Percentiles rank a stretch among this genome's conserved stretches.
phyloP scores from a whole-genome alignment of 2,797 vertebrate species.

The Pseudochaenichthys georgianus region DNA sequence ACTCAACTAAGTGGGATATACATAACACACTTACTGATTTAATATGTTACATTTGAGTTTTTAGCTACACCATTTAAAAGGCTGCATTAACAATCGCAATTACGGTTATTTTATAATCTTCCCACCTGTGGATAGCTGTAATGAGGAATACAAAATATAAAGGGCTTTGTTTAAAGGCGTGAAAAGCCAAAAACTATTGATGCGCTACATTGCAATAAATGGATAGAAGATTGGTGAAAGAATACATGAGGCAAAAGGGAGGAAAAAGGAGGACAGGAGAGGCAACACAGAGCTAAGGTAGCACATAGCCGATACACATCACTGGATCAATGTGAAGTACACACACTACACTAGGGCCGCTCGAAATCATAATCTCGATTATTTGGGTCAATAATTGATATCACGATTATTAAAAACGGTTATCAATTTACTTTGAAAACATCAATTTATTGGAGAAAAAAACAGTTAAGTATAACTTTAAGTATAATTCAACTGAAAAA shows the following conservation, averaged over 20 bases:
- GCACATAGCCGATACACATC: too few species aligned
- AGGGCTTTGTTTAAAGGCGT: not conserved
- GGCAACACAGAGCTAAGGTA: too few species aligned
- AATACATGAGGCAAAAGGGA: not conserved
- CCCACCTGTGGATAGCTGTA: not conserved
- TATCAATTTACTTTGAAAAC: too few species aligned
- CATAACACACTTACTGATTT: too few species aligned
- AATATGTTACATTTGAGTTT: not conserved
- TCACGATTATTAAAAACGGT: too few species aligned
- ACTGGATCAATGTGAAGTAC: too few species aligned
- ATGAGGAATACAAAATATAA: not conserved
- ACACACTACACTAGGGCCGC: not conserved
- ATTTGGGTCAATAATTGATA: too few species aligned
- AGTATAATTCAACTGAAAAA: too few species aligned
- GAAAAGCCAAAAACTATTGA: not conserved
- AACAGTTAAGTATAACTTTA: too few species aligned
- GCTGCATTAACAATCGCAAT: not conserved
- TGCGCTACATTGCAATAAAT: not conserved
- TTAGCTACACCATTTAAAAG: not conserved
- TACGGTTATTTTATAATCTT: not conserved
- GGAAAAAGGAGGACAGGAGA: not conserved
- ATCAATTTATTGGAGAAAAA: too few species aligned
- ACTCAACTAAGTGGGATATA: not conserved
- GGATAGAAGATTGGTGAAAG: not conserved
- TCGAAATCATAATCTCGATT: too few species aligned